phyloP scores from a whole-genome alignment of 2,797 vertebrate species.

The Cyclopterus lumpus region DNA sequence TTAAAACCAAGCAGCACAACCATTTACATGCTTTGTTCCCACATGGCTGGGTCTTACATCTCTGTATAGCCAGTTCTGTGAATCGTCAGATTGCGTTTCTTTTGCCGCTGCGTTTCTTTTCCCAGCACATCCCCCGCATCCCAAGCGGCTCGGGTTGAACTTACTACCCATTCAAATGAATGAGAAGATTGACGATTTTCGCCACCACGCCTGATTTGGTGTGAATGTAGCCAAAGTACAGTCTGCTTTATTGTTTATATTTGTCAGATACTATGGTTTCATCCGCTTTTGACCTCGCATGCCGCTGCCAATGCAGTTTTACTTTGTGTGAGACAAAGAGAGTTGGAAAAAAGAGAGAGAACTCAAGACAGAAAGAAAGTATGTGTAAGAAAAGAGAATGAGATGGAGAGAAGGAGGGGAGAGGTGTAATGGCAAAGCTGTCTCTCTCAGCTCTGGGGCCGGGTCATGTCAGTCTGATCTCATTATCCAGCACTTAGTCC shows the following conservation, averaged over 20 bases:
- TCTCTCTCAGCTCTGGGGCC: slow-evolving; percentile 81
- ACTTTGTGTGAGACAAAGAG: slow-evolving; percentile 26
- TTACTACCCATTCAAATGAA: no score
- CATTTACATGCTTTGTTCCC: no score
- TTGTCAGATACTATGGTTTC: neutral
- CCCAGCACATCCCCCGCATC: no score
- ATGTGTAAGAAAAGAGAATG: slow-evolving; percentile 65
- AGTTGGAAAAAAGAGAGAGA: slow-evolving; percentile 30
- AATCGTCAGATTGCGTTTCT: no score
- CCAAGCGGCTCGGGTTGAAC: no score
- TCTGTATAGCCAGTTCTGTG: no score
- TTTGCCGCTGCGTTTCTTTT: no score
- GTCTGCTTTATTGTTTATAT: slow-evolving; percentile 8
- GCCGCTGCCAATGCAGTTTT: slow-evolving; percentile 11
- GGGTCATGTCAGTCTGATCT: slow-evolving; percentile 84
- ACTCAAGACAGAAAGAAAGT: slow-evolving; percentile 57
- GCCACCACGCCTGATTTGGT: neutral
- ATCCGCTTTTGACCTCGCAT: slow-evolving; percentile 19
- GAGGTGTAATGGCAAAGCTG: slow-evolving; percentile 79
- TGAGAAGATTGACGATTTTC: neutral
- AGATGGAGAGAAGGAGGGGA: slow-evolving; percentile 60
- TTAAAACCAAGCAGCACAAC: no score
- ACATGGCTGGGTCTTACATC: no score
- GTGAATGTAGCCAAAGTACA: neutral
- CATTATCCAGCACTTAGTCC: slow-evolving; percentile 86